These are phyloP conservation scores for Ichneumon xanthorius DNA, from an alignment of 2,888 invertebrate species.

Conservation along the genomic window DNA sequence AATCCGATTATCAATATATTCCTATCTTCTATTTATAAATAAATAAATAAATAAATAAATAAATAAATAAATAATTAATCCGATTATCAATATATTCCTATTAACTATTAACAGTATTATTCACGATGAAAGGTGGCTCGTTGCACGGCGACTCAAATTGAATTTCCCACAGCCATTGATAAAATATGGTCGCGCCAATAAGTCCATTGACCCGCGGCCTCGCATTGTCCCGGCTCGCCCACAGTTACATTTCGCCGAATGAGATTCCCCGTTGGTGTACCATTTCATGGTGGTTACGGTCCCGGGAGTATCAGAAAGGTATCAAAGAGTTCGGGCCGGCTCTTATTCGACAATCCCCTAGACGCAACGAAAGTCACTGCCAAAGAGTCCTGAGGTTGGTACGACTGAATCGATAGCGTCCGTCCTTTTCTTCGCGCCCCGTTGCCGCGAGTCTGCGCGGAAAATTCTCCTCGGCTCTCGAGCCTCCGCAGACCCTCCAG, in stretches of 20 bases:
- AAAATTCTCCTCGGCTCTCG: slow-evolving; percentile 58
- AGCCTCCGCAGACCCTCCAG: slow-evolving; percentile 73
- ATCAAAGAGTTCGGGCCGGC: slow-evolving; percentile 22
- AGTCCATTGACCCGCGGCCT: not conserved
- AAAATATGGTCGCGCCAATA: not conserved
- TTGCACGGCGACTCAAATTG: too few species aligned
- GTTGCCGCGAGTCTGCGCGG: slow-evolving; percentile 75
- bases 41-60: too few species aligned
- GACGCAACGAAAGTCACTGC: slow-evolving; percentile 70
- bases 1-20: too few species aligned
- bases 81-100: too few species aligned
- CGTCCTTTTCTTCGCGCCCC: slow-evolving; percentile 75
- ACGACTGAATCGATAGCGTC: slow-evolving; percentile 81
- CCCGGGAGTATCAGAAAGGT: slow-evolving; percentile 21
- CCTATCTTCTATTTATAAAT: too few species aligned
- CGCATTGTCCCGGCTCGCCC: not conserved
- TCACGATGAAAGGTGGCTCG: too few species aligned
- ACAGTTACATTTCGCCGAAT: slow-evolving; percentile 5
- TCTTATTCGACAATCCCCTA: slow-evolving; percentile 46
- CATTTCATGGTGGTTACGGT: slow-evolving; percentile 25
- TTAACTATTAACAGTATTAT: too few species aligned
- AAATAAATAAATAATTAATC: too few species aligned
- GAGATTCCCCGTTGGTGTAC: slow-evolving; percentile 5
- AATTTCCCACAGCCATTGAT: too few species aligned
- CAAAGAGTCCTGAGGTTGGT: slow-evolving; percentile 75